These are phyloP conservation scores for Serilophus lunatus DNA, from an alignment of 2,113 vertebrate species.

Conservation along the genomic window DNA sequence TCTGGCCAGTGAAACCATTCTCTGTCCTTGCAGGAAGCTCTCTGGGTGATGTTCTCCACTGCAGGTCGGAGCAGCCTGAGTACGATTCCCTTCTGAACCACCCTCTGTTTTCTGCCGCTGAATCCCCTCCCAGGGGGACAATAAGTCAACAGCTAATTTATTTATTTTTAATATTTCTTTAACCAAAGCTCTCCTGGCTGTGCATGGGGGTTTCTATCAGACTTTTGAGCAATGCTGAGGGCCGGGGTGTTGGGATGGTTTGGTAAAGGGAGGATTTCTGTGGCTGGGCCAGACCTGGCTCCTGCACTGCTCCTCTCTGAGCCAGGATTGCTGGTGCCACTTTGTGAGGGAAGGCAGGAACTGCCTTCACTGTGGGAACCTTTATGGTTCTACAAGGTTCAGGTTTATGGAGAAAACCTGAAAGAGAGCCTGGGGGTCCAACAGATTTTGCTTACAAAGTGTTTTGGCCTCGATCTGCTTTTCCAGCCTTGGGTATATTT, in stretches of 20 bases:
- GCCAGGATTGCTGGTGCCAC: fast-evolving
- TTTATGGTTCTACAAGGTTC: no score
- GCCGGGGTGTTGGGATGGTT: fast-evolving
- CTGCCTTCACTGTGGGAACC: background rate
- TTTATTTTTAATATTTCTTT: background rate
- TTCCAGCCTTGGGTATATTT: background rate
- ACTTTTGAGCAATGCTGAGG: background rate
- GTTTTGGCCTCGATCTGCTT: background rate
- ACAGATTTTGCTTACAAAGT: fast-evolving
- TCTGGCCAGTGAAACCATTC: background rate
- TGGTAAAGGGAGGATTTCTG: background rate
- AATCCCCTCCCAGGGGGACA: background rate
- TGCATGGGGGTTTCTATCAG: background rate
- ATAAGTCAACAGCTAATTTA: background rate
- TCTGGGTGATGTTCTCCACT: fast-evolving
- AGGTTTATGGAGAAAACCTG: background rate
- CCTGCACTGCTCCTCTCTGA: background rate
- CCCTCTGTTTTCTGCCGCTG: fast-evolving
- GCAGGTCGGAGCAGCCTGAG: background rate
- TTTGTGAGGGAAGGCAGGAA: background rate
- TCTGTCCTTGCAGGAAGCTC: background rate
- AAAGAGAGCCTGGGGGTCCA: background rate
- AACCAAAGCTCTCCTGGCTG: background rate
- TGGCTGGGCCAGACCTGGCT: background rate
- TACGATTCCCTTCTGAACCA: fast-evolving